Conservation (phyloP, 2,888 invertebrate species). For the Myathropa florea region DNA sequence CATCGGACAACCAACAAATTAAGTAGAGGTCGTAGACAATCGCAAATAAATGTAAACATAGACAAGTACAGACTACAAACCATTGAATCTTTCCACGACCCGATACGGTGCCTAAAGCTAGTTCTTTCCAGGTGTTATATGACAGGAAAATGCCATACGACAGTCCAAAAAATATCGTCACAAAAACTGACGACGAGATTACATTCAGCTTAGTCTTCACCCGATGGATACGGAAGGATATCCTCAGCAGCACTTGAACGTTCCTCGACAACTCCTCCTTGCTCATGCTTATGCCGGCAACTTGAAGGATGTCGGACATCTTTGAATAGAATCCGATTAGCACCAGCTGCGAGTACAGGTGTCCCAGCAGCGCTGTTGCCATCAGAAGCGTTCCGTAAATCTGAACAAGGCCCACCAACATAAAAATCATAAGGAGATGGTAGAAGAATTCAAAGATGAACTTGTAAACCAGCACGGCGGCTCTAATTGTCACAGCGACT, state of each 20-base stretch:
- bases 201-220: neutral
- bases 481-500: neutral
- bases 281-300: neutral
- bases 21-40: neutral
- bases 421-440: neutral
- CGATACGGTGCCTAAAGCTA: too few species aligned
- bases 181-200: neutral
- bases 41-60: neutral
- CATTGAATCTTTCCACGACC: too few species aligned
- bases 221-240: slow-evolving; percentile 18
- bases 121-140: too few species aligned
- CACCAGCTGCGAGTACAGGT: slow-evolving; percentile 18
- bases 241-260: neutral
- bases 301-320: neutral
- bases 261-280: neutral
- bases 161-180: neutral
- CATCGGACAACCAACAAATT: neutral
- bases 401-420: neutral
- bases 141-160: neutral
- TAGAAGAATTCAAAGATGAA: too few species aligned
- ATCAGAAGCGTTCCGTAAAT: neutral
- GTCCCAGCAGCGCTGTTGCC: neutral
- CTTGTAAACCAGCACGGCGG: neutral
- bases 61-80: too few species aligned
- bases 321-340: slow-evolving; percentile 5